These are phyloP conservation scores for Suncus etruscus DNA, from an alignment of 2,113 vertebrate species.

Conservation along the genomic window DNA sequence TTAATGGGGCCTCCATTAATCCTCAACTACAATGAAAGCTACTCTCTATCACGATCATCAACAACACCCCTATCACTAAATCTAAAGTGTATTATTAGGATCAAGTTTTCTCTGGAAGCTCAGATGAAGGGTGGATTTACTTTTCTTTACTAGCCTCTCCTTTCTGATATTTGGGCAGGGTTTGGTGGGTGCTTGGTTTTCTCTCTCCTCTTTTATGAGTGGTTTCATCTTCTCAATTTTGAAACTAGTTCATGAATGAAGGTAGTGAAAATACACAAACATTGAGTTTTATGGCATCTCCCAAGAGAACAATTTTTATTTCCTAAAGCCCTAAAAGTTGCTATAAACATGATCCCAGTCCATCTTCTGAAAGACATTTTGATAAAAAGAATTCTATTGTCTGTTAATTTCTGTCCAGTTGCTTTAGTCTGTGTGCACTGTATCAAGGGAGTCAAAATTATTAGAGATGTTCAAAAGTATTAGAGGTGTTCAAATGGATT, in stretches of 20 bases:
- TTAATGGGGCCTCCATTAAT: not conserved
- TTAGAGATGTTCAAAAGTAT: slow-evolving; percentile 23
- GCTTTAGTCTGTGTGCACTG: slow-evolving; percentile 53
- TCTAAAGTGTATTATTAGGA: not conserved
- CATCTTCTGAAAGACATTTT: not conserved
- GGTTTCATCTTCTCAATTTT: too few relatives aligned
- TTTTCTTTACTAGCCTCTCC: not conserved
- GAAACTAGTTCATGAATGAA: not conserved
- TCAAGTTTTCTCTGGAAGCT: not conserved
- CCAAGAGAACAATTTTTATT: slow-evolving; percentile 51
- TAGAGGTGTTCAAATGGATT: slow-evolving; percentile 33
- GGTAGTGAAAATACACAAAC: not conserved
- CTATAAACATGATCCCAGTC: slow-evolving; percentile 22
- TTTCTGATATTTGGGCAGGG: not conserved
- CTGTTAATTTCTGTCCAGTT: slow-evolving; percentile 47
- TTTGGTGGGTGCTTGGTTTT: not conserved
- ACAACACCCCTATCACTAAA: not conserved
- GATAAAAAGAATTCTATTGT: slow-evolving; percentile 55
- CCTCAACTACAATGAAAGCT: not conserved
- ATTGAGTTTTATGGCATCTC: not conserved
- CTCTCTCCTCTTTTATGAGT: not conserved
- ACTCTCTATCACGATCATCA: not conserved
- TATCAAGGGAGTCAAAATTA: slow-evolving; percentile 48
- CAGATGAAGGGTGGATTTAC: not conserved
- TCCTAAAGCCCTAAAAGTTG: slow-evolving; percentile 40